Evolutionary conservation across 2,888 invertebrate species (phyloP).

Genomic region (Melinaea marsaeus): DNA sequence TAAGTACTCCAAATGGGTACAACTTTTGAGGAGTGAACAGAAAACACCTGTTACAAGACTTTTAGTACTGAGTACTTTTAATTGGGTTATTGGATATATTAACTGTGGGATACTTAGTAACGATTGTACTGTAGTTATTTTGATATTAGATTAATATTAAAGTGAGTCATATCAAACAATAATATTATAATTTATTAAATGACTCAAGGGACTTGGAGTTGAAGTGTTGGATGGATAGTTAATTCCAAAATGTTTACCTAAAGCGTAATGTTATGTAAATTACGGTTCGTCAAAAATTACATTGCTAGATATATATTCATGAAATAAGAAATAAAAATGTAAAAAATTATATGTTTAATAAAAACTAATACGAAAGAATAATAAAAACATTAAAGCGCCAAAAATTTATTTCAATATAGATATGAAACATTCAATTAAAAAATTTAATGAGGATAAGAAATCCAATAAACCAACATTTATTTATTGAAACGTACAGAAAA

Average conservation of each 20-base stretch:
- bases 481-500: slow-evolving; percentile 22
- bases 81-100: slow-evolving; percentile 40
- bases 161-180: not conserved
- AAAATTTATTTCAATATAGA: not conserved
- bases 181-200: not conserved
- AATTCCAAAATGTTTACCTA: too few relatives aligned
- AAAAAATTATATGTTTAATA: too few relatives aligned
- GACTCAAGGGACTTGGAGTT: too few relatives aligned
- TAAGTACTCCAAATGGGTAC: slow-evolving; percentile 51
- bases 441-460: slow-evolving; percentile 11
- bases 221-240: too few relatives aligned
- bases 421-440: not conserved
- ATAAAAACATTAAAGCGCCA: too few relatives aligned
- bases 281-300: too few relatives aligned
- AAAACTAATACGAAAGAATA: too few relatives aligned
- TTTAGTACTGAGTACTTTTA: slow-evolving; percentile 47
- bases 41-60: slow-evolving; percentile 59
- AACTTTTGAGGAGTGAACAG: slow-evolving; percentile 55
- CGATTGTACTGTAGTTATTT: not conserved
- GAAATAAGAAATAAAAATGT: too few relatives aligned
- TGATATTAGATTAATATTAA: not conserved
- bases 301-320: too few relatives aligned
- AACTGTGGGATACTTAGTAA: slow-evolving; percentile 10
- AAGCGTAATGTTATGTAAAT: too few relatives aligned
- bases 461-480: slow-evolving; percentile 19